phyloP scores from a whole-genome alignment of 1,140 invertebrate species.

The Gryon sp. region DNA sequence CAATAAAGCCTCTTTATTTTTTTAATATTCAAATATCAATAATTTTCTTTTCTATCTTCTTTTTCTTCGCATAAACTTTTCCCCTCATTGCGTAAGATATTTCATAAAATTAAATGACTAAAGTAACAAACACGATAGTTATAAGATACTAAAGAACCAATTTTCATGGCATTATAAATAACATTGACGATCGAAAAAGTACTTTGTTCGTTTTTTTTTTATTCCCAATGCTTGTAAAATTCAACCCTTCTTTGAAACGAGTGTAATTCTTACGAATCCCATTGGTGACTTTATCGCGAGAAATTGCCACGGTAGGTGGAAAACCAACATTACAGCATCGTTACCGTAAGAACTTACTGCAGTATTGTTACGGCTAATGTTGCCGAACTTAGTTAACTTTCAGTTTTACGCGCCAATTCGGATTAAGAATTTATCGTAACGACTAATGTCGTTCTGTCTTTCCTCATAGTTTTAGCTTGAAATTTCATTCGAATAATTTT shows the following conservation, averaged over 20 bases:
- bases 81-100: no score
- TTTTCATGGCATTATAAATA: constrained; percentile 42
- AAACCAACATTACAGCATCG: constrained; percentile 79
- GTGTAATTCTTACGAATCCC: constrained; percentile 78
- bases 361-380: constrained; percentile 79
- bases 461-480: constrained; percentile 45
- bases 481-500: constrained; percentile 53
- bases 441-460: constrained; percentile 65
- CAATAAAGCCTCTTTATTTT: constrained; percentile 32
- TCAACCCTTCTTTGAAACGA: constrained; percentile 69
- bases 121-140: not conserved
- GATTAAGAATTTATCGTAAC: constrained; percentile 80
- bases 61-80: not conserved
- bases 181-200: constrained; percentile 50
- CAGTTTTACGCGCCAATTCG: constrained; percentile 79
- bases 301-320: constrained; percentile 73
- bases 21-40: constrained; percentile 22
- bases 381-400: constrained; percentile 78
- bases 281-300: constrained; percentile 79
- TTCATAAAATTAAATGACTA: not conserved
- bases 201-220: constrained; percentile 20
- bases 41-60: not conserved
- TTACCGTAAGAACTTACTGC: constrained; percentile 79
- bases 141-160: constrained; percentile 10
- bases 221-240: constrained; percentile 34